A percentile compares a stretch with the other conserved stretches of the same genome.
These are phyloP conservation scores for Scalopus aquaticus DNA, from an alignment of 2,113 vertebrate species.

Conservation along the genomic window DNA sequence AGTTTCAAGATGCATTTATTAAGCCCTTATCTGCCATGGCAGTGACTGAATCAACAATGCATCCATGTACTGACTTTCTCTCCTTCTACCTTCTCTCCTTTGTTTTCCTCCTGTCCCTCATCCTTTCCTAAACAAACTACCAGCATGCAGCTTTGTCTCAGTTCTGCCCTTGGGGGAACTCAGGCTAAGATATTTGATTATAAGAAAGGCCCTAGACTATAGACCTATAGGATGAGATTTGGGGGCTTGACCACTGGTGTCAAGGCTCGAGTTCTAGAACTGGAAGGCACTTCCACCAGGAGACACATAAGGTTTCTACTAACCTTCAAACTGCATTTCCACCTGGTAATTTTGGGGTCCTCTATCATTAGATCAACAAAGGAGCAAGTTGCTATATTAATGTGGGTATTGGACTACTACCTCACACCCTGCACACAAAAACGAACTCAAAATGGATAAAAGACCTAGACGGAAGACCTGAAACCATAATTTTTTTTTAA, in stretches of 20 bases:
- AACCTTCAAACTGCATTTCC: not conserved
- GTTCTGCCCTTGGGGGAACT: not conserved
- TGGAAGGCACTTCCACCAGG: not conserved
- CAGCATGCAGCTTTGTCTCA: not conserved
- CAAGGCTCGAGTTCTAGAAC: not conserved
- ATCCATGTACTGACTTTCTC: not conserved
- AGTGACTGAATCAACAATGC: not conserved
- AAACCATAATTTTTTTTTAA: too few species aligned
- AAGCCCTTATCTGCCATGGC: not conserved
- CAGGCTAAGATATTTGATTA: not conserved
- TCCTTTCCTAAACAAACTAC: not conserved
- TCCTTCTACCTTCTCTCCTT: not conserved
- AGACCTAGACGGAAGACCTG: too few species aligned
- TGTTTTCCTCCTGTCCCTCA: not conserved
- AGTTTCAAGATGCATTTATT: constrained; percentile 24
- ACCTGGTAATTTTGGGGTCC: not conserved
- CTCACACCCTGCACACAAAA: too few species aligned
- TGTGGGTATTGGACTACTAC: too few species aligned
- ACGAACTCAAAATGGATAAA: too few species aligned
- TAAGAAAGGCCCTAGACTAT: not conserved
- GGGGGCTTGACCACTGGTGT: not conserved
- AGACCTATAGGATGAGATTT: not conserved
- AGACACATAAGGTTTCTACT: not conserved
- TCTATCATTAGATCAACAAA: not conserved
- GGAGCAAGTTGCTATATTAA: not conserved